Base-by-base conservation (phyloP, 2,888 invertebrate species). In the Limnephilus lunatus region DNA sequence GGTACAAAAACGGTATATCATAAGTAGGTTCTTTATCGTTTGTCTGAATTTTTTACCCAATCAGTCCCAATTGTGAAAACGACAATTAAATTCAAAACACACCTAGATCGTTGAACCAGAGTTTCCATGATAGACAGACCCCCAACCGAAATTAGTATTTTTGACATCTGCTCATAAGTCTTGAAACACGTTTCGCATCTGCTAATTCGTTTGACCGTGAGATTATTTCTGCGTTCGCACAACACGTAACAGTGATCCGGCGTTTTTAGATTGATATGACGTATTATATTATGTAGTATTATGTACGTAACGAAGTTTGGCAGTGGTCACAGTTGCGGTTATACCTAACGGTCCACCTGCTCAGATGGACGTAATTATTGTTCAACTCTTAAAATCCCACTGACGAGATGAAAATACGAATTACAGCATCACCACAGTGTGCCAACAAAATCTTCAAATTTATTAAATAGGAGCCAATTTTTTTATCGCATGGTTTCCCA, bases 111-210 rank as follows among this genome's bases (percentile, higher is more conserved):
- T 44, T 44, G 44, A 11, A 44, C 44, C 12, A 44, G 44, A 44
- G 11, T 12, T 44, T 12, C 44, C 11, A 44, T 44, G 2, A 12
- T 5, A 12, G 44, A 44, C 39, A 39, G 44, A 44, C 0, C 44
- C 44, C 44, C 44, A 12, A 39, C 39, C 44, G 11, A 2, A 44
- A 44, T 44, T 44, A 44, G 44, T 44, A 44, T 11, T 44, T 44
- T 44, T 44, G 44, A 48, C 15, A 15, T 48, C 15, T 14, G 1
- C 15, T 12, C 1, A 12, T 44, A 44, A 44, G 25, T 9, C 83
- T 11, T 11, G 31, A n/a, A 86, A 86, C 86, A 44, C n/a, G 86
- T 86, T 86, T 86, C 86, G 48, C 86, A 86, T 86, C 39, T 86
- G 86, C 30, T 48, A 86, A 48, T 86, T 44, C n/a, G n/a, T 30